Evolutionary conservation across 2,113 vertebrate species (phyloP).

Genomic region (Coptodon bakossiorum): DNA sequence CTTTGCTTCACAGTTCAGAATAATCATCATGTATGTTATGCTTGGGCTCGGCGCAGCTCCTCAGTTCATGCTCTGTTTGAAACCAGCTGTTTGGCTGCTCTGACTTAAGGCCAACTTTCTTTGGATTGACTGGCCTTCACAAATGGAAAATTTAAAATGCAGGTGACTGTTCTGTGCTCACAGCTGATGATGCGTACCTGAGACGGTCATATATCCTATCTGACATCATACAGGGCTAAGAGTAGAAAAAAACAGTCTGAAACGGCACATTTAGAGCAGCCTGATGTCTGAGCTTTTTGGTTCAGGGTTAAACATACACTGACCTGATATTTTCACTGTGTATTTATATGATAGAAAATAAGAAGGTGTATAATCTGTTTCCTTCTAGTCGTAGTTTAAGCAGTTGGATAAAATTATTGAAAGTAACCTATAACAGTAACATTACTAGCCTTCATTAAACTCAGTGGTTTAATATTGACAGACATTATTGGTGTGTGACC

Average conservation of each 20-base stretch:
- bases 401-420: neutral
- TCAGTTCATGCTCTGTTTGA: neutral
- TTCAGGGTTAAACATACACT: neutral
- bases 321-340: neutral
- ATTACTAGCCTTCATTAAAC: neutral
- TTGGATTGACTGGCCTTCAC: neutral
- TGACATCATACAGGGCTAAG: neutral
- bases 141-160: neutral
- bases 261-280: neutral
- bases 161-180: neutral
- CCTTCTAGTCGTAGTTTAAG: neutral
- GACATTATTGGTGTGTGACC: neutral
- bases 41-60: neutral
- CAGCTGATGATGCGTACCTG: neutral
- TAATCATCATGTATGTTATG: neutral
- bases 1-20: neutral
- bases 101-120: neutral
- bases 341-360: neutral
- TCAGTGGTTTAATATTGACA: neutral
- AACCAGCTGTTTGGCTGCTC: neutral
- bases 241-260: neutral
- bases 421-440: neutral
- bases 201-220: neutral
- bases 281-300: neutral
- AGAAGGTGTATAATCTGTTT: neutral